Evolutionary conservation across 1,140 invertebrate genomes (phyloP).

Genomic region (Drosophila mojavensis): DNA sequence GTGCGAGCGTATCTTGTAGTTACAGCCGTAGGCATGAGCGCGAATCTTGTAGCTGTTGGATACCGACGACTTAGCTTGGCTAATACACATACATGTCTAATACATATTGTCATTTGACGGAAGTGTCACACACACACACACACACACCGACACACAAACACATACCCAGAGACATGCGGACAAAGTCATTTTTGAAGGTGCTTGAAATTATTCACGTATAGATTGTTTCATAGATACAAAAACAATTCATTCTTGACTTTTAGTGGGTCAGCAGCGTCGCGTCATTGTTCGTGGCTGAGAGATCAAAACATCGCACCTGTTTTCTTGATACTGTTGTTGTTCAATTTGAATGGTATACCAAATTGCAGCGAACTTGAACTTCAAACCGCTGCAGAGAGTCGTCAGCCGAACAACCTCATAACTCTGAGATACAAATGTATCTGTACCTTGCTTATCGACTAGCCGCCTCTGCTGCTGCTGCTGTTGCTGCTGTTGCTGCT

Average conservation of each 20-base stretch:
- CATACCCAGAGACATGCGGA: constrained; percentile 14
- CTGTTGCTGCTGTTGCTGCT: constrained; percentile 23
- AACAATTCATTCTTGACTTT: constrained; percentile 78
- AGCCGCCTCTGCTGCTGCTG: constrained; percentile 19
- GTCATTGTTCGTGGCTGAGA: constrained; percentile 27
- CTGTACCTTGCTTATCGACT: constrained; percentile 14
- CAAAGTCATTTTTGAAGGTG: constrained; percentile 45
- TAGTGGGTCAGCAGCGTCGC: constrained; percentile 63
- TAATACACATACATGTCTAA: constrained; percentile 73
- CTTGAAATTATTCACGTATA: constrained; percentile 7
- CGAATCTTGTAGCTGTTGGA: constrained; percentile 22
- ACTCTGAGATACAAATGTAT: constrained; percentile 32
- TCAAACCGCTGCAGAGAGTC: constrained; percentile 67
- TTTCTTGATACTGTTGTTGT: constrained; percentile 29
- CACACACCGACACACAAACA: constrained; percentile 32
- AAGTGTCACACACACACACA: constrained; percentile 50
- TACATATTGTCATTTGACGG: constrained; percentile 80
- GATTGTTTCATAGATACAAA: constrained; percentile 58
- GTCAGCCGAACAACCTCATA: constrained; percentile 49
- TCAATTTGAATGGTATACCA: constrained; percentile 50
- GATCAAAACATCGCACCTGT: constrained; percentile 25
- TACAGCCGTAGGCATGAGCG: constrained; percentile 17
- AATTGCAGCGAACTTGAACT: constrained; percentile 81
- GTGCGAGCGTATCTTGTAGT: constrained; percentile 27
- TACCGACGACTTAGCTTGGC: constrained; percentile 23